phyloP scores from a whole-genome alignment of 2,888 invertebrate genomes.

The Phasia obesa region DNA sequence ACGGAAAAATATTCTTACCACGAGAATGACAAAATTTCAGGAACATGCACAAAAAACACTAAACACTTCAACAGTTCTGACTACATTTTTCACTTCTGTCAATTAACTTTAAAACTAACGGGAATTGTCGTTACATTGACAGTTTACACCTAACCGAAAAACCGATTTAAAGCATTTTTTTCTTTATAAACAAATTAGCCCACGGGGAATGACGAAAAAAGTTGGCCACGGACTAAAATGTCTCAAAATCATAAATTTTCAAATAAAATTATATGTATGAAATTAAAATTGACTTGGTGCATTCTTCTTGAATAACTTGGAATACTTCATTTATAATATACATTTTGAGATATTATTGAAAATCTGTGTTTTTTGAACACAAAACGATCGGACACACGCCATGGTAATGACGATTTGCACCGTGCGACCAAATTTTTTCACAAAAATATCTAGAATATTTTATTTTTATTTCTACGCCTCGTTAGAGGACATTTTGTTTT shows the following conservation, averaged over 20 bases:
- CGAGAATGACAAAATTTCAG: conserved; percentile 5
- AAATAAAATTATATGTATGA: conserved; percentile 36
- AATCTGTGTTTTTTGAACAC: no score
- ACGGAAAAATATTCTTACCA: conserved; percentile 10
- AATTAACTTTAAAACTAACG: conserved; percentile 5
- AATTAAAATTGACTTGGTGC: no score
- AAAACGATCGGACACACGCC: no score
- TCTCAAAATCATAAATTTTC: conserved; percentile 25
- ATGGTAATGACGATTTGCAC: no score
- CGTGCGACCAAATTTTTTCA: no score
- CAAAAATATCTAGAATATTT: background rate
- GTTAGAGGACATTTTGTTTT: conserved; percentile 18
- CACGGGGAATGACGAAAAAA: conserved; percentile 12
- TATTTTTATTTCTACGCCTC: conserved; percentile 19
- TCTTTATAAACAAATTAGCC: conserved; percentile 14
- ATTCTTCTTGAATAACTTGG: no score
- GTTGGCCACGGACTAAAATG: conserved; percentile 31
- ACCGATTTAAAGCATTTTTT: conserved; percentile 11
- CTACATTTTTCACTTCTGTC: background rate
- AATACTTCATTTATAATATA: no score
- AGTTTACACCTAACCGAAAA: conserved; percentile 6
- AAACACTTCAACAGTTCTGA: conserved; percentile 32
- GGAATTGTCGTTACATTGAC: conserved; percentile 20
- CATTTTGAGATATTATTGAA: no score
- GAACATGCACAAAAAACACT: conserved; percentile 35